Percentiles rank a stretch among this genome's conserved stretches.
Conservation (phyloP, 2,888 invertebrate species). For the Pterostichus niger region DNA sequence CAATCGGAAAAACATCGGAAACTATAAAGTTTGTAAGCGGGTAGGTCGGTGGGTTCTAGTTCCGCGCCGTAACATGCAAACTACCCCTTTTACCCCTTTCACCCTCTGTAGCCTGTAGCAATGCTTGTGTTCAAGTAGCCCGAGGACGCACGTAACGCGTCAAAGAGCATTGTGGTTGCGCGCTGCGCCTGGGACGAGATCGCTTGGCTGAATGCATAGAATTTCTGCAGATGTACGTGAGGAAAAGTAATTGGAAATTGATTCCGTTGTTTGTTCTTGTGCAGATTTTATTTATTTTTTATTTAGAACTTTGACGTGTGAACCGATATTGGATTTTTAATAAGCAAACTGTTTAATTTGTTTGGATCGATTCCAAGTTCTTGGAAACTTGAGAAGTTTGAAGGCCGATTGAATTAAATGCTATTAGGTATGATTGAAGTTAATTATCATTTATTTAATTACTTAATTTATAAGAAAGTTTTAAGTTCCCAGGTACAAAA, state of each 20-base stretch:
- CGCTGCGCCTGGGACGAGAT: not conserved
- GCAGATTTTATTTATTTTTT: conserved; percentile 32
- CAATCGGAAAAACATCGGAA: conserved; percentile 66
- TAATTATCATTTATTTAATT: conserved; percentile 39
- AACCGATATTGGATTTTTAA: conserved; percentile 28
- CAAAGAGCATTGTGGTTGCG: conserved; percentile 27
- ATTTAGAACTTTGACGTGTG: not conserved
- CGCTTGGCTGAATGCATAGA: conserved; percentile 9
- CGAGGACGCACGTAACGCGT: conserved; percentile 44
- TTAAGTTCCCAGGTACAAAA: not conserved
- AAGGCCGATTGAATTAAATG: conserved; percentile 14
- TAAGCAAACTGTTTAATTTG: conserved; percentile 14
- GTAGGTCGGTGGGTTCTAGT: conserved; percentile 10
- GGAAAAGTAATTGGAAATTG: conserved; percentile 38
- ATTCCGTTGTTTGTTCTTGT: conserved; percentile 11
- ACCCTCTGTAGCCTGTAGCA: not conserved
- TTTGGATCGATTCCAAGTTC: conserved; percentile 20
- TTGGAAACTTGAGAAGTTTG: conserved; percentile 7
- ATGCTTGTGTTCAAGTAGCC: conserved; percentile 18
- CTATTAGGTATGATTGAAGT: conserved; percentile 10
- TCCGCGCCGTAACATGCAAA: conserved; percentile 56
- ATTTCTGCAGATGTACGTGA: conserved; percentile 10
- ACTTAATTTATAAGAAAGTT: conserved; percentile 14
- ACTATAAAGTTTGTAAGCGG: conserved; percentile 63
- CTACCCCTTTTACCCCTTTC: conserved; percentile 7